Percentiles rank a stretch among this genome's conserved stretches.
phyloP scores from a whole-genome alignment of 1,140 invertebrate genomes.

The Onthophagus taurus region DNA sequence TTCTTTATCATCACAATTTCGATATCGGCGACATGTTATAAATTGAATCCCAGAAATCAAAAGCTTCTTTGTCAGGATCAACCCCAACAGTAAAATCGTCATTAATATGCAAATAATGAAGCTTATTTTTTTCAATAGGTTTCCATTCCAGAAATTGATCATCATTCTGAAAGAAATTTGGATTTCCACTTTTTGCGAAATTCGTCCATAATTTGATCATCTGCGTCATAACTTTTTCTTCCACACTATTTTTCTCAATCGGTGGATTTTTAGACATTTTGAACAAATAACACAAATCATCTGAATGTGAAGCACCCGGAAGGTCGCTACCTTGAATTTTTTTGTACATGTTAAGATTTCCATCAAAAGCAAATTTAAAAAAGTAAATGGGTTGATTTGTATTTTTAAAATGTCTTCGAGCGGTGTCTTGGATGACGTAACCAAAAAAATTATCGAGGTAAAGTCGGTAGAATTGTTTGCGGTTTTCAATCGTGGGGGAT shows the following conservation, averaged over 20 bases:
- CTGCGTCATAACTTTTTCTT: conserved; percentile 35
- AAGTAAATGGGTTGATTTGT: conserved; percentile 40
- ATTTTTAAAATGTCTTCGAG: conserved; percentile 37
- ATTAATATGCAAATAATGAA: conserved; percentile 23
- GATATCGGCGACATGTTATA: no score
- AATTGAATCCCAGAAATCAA: conserved; percentile 27
- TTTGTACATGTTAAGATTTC: conserved; percentile 43
- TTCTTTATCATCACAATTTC: no score
- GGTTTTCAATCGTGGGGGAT: conserved; percentile 33
- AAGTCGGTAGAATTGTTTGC: conserved; percentile 24
- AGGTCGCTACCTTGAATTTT: conserved; percentile 20
- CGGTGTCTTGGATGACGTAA: no score
- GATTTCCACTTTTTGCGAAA: conserved; percentile 45
- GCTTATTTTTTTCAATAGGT: conserved; percentile 27
- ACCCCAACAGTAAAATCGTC: conserved; percentile 17
- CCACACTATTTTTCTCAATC: conserved; percentile 32
- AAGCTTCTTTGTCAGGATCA: conserved; percentile 22
- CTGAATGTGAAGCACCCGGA: conserved; percentile 45
- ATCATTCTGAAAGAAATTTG: conserved; percentile 35
- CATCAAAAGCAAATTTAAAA: conserved; percentile 44
- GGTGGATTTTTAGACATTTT: conserved; percentile 36
- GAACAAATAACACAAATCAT: conserved; percentile 56
- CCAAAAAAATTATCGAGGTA: no score
- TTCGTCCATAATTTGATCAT: conserved; percentile 48
- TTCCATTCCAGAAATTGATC: conserved; percentile 41